Base-by-base conservation (phyloP, 2,888 invertebrate species). In the Xanthia togata region DNA sequence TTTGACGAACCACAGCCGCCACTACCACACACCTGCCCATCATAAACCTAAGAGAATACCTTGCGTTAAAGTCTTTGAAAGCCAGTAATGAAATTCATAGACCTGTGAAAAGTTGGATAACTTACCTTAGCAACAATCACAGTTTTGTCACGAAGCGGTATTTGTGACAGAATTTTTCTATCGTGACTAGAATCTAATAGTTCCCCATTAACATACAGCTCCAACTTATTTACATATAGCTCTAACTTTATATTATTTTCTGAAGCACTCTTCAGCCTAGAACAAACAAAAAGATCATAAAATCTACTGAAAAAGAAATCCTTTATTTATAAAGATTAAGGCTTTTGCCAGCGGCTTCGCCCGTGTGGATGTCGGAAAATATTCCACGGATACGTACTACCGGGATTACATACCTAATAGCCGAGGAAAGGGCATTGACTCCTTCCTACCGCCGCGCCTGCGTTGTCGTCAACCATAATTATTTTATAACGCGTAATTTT, bases 201-300 rank as follows among this genome's bases (percentile, higher is more conserved):
- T 92, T 99, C 99, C 8, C 98, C 98, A 92, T 99, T 99, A 78
- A 98, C 97, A 93, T 98, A 99, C 87, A 99, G 97, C 93, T 99
- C 99, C 87, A 99, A 97, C 95, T 99, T 99, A 94, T 99, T 99
- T 87, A 98, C 97, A 93, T 98, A 99, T 90, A 99, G 97, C 94
- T 99, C 99, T 89, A 99, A 97, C 95, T 99, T 99, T 82, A 99
- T 98, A 93, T 98, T 95, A 89, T 91, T 95, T 86, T 96, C 96
- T 74, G 96, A 92, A 78, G 95, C 92, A 90, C 93, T 93, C 89
- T 96, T 96, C 85, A 97, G 92, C 87, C 96, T 97, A 92, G 41
- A 96, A 95, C 5, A 70, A 80, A 44, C 20, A 76, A 77, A 76
- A 68, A 53, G 17, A 17, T 4, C 11, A 64, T n/a, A 5, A 53